Evolutionary conservation across 2,797 vertebrate species (phyloP).

Genomic region (Syndactyla subalaris): DNA sequence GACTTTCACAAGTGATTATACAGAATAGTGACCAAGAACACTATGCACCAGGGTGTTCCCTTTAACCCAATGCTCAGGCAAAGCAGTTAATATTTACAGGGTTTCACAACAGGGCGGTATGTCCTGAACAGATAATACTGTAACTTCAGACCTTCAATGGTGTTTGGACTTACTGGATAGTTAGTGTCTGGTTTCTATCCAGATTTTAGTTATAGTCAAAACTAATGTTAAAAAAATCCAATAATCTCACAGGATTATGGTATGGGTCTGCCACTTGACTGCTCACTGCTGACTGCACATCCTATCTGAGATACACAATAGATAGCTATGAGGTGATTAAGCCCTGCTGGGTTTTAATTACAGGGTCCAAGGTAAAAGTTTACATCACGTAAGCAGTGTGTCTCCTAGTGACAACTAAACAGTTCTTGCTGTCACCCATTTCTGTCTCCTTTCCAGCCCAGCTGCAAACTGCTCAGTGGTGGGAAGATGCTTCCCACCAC

Average conservation of each 20-base stretch:
- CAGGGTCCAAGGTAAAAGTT: slow-evolving; percentile 22
- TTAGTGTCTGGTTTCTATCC: neutral
- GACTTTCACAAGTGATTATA: neutral
- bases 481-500: neutral
- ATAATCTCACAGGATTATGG: neutral
- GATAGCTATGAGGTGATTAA: neutral
- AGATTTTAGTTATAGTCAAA: neutral
- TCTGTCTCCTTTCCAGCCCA: neutral
- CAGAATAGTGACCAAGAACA: neutral
- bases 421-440: neutral
- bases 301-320: neutral
- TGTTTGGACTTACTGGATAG: neutral
- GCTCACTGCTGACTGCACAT: neutral
- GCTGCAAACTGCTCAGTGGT: neutral
- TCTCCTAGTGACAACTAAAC: slow-evolving; percentile 9
- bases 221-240: neutral
- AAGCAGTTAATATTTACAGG: slow-evolving; percentile 19
- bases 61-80: neutral
- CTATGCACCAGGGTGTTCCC: neutral
- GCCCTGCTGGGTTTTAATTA: neutral
- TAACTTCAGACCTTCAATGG: slow-evolving; percentile 24
- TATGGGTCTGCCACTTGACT: neutral
- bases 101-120: slow-evolving; percentile 34
- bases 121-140: slow-evolving; percentile 15
- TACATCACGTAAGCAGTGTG: neutral